phyloP scores from a whole-genome alignment of 2,797 vertebrate genomes.

The Poeciliopsis presidionis region DNA sequence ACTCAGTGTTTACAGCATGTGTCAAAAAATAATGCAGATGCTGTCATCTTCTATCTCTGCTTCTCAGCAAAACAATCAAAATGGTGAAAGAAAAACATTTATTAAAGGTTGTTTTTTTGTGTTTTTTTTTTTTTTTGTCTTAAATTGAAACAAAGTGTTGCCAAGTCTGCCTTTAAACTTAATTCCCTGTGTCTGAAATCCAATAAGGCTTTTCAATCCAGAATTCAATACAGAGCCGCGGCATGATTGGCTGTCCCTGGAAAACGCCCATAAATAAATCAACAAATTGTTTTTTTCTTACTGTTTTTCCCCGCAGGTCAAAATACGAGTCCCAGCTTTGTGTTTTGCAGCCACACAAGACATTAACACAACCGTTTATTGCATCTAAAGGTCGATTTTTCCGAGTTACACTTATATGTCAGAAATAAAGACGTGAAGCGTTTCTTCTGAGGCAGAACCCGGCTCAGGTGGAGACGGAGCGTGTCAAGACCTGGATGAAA shows the following conservation, averaged over 20 bases:
- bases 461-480: neutral
- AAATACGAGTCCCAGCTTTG: neutral
- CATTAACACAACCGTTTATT: neutral
- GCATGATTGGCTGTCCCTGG: neutral
- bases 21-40: neutral
- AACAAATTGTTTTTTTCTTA: neutral
- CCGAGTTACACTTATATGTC: neutral
- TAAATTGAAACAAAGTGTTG: slow-evolving; percentile 7
- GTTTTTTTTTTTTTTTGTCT: neutral
- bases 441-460: neutral
- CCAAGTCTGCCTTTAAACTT: neutral
- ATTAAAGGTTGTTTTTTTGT: neutral
- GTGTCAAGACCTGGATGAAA: neutral
- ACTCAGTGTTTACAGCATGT: neutral
- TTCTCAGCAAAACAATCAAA: neutral
- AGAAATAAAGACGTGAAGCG: neutral
- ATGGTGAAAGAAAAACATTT: neutral
- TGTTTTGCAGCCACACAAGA: neutral
- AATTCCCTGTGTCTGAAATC: neutral
- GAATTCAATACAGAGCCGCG: neutral
- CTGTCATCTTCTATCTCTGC: neutral
- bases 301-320: neutral
- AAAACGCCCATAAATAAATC: slow-evolving; percentile 1
- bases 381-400: slow-evolving; percentile 1
- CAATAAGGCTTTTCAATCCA: slow-evolving; percentile 3